phyloP scores from a whole-genome alignment of 2,888 invertebrate species.

The Caprella mutica region DNA sequence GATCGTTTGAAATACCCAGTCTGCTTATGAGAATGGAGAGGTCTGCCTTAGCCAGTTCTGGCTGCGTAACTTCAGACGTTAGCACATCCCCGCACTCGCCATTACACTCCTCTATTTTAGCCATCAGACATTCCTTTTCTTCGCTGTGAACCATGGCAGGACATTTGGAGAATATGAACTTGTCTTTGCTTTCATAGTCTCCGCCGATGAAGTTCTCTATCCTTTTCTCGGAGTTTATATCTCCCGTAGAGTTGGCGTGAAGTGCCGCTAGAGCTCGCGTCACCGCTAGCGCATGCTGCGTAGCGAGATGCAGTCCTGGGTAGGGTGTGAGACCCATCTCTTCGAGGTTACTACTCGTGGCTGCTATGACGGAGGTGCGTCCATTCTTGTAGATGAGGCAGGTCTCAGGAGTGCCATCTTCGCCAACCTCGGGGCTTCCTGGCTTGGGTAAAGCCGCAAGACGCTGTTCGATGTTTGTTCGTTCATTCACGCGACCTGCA shows the following conservation, averaged over 20 bases:
- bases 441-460: constrained; percentile 8
- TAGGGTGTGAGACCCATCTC: constrained; percentile 21
- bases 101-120: constrained; percentile 1
- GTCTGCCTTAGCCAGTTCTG: constrained; percentile 17
- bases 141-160: background rate
- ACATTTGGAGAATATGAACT: background rate
- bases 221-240: background rate
- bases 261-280: constrained; percentile 29
- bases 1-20: constrained; percentile 1
- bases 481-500: constrained; percentile 3
- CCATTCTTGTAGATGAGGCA: constrained; percentile 22
- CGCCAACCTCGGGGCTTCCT: constrained; percentile 15
- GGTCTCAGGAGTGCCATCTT: constrained; percentile 7
- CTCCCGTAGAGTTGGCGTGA: constrained; percentile 10
- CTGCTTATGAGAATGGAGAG: constrained; percentile 20
- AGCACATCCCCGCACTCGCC: constrained; percentile 16
- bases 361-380: constrained; percentile 11
- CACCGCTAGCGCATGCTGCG: constrained; percentile 24
- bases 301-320: constrained; percentile 22
- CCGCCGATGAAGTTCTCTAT: background rate
- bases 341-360: constrained; percentile 10
- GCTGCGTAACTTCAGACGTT: constrained; percentile 23
- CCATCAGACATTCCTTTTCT: background rate
- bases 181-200: background rate
- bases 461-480: constrained; percentile 5